A percentile compares a stretch with the other conserved stretches of the same genome.
These are phyloP conservation scores for Drosophila mercatorum DNA, from an alignment of 2,888 invertebrate species.

Conservation along the genomic window DNA sequence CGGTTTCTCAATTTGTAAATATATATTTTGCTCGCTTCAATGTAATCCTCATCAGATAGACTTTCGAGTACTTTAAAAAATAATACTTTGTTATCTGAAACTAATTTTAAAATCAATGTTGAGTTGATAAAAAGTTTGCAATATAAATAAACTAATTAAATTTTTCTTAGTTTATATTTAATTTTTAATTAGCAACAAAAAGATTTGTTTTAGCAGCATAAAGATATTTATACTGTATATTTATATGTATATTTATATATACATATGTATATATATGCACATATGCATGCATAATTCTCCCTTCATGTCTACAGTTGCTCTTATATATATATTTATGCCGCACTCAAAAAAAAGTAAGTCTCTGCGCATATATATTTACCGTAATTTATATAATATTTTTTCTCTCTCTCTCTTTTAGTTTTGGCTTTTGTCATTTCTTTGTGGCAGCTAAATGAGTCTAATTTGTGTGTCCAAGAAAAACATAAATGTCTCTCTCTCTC, in stretches of 20 bases:
- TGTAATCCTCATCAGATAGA: too few species aligned
- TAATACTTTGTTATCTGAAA: too few species aligned
- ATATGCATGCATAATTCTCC: neutral
- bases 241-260: too few species aligned
- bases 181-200: neutral
- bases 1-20: too few species aligned
- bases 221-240: too few species aligned
- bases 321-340: neutral
- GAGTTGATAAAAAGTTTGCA: too few species aligned
- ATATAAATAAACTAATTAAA: too few species aligned
- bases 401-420: neutral
- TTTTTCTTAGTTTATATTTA: neutral
- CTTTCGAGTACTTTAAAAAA: too few species aligned
- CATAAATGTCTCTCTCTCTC: neutral
- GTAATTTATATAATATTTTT: slow-evolving; percentile 8
- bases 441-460: slow-evolving; percentile 10
- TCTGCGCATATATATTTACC: neutral
- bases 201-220: neutral
- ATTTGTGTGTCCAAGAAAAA: slow-evolving; percentile 12
- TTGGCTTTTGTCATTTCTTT: slow-evolving; percentile 2
- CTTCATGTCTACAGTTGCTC: too few species aligned
- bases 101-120: too few species aligned
- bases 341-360: neutral
- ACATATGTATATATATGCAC: too few species aligned
- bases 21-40: too few species aligned